These are phyloP conservation scores for Oryzias curvinotus DNA, from an alignment of 2,113 vertebrate genomes.

Conservation along the genomic window DNA sequence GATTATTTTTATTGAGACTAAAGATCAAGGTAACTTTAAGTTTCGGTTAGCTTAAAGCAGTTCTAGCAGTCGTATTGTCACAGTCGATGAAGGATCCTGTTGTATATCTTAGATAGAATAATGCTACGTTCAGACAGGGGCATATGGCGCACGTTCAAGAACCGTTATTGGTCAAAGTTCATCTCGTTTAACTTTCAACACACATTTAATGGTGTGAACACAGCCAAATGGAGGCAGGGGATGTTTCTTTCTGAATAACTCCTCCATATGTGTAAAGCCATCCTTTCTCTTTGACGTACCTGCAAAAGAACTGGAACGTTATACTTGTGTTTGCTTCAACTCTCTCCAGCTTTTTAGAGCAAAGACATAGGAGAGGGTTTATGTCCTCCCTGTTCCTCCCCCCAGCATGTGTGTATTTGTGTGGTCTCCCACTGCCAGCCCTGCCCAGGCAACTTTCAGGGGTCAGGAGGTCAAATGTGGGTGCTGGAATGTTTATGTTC, in stretches of 20 bases:
- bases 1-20: no score
- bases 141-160: no score
- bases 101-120: no score
- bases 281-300: conserved; percentile 35
- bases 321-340: conserved; percentile 11
- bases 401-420: conserved; percentile 20
- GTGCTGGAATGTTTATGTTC: conserved; percentile 68
- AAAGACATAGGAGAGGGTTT: conserved; percentile 44
- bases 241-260: conserved; percentile 30
- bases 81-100: no score
- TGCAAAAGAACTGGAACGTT: conserved; percentile 9
- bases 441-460: conserved; percentile 40
- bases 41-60: no score
- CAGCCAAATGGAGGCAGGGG: background rate
- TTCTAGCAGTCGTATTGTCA: no score
- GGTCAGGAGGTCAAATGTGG: conserved; percentile 60
- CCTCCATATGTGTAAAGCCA: conserved; percentile 46
- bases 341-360: conserved; percentile 50
- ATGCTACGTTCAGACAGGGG: no score
- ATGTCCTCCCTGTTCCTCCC: conserved; percentile 32
- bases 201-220: no score
- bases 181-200: no score
- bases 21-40: no score
- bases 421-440: conserved; percentile 60
- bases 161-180: no score